Percentiles rank a stretch among this genome's conserved stretches.
These are phyloP conservation scores for Menidia beryllina DNA, from an alignment of 2,113 vertebrate genomes.

Conservation along the genomic window DNA sequence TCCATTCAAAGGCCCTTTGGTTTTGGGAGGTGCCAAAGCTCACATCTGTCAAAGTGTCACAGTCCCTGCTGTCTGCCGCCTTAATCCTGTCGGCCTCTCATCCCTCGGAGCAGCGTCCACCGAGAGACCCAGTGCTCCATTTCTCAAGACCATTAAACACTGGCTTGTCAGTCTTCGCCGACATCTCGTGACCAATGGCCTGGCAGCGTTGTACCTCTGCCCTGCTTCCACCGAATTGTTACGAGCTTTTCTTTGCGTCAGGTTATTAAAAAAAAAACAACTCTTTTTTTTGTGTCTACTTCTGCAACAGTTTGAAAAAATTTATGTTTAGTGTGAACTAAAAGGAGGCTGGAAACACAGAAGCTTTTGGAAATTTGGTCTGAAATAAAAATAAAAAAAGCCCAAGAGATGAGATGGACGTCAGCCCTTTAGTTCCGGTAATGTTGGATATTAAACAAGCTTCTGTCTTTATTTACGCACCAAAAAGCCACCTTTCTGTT, in stretches of 20 bases:
- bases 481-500: neutral
- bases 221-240: conserved; percentile 28
- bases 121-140: conserved; percentile 38
- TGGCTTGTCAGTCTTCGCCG: conserved; percentile 63
- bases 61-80: conserved; percentile 45
- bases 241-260: conserved; percentile 20
- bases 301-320: too few species aligned
- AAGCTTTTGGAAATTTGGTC: too few species aligned
- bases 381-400: too few species aligned
- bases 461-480: too few species aligned
- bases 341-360: too few species aligned
- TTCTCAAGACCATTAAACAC: conserved; percentile 76
- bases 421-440: too few species aligned
- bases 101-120: conserved; percentile 48
- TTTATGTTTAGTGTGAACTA: too few species aligned
- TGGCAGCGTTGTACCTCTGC: conserved; percentile 28
- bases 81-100: conserved; percentile 34
- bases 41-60: conserved; percentile 80
- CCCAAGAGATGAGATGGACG: too few species aligned
- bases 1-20: conserved; percentile 61
- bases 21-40: conserved; percentile 56
- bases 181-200: conserved; percentile 29
- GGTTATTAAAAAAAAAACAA: neutral
- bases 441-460: too few species aligned
- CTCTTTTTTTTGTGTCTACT: too few species aligned